phyloP scores from a whole-genome alignment of 2,797 vertebrate species.

The Phataginus tetradactyla region DNA sequence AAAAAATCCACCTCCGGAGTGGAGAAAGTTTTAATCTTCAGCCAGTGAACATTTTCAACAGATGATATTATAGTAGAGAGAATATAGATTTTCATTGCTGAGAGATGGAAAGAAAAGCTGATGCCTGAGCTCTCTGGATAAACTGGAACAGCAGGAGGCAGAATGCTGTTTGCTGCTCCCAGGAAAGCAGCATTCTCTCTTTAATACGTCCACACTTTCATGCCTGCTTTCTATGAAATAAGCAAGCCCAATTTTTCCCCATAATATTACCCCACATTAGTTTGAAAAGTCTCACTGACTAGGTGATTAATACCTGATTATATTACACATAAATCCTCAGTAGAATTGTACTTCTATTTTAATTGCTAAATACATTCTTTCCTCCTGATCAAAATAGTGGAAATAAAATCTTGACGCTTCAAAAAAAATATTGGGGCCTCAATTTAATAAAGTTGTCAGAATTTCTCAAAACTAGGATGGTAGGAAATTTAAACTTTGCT shows the following conservation, averaged over 20 bases:
- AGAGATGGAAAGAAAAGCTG: neutral
- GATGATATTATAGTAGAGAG: constrained; percentile 49
- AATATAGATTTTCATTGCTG: constrained; percentile 48
- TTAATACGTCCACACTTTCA: neutral
- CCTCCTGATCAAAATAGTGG: neutral
- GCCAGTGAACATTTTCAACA: constrained; percentile 41
- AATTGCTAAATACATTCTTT: neutral
- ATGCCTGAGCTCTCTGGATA: constrained; percentile 13
- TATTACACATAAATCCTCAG: neutral
- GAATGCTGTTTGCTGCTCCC: neutral
- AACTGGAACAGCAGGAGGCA: constrained; percentile 32
- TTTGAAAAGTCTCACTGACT: neutral
- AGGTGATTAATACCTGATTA: neutral
- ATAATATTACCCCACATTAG: neutral
- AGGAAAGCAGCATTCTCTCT: neutral
- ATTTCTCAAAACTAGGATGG: neutral
- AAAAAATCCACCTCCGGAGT: neutral
- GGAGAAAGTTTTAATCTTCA: constrained; percentile 16
- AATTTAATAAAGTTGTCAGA: neutral
- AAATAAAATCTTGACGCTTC: neutral
- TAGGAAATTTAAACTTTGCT: neutral
- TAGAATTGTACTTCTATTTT: neutral
- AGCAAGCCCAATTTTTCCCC: neutral
- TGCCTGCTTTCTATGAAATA: neutral
- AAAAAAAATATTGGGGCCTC: neutral